Percentiles rank a stretch among this genome's conserved stretches.
Conservation (phyloP, 30 jellyfish, hydroid and myxozoan genomes). For the Clytia hemisphaerica region DNA sequence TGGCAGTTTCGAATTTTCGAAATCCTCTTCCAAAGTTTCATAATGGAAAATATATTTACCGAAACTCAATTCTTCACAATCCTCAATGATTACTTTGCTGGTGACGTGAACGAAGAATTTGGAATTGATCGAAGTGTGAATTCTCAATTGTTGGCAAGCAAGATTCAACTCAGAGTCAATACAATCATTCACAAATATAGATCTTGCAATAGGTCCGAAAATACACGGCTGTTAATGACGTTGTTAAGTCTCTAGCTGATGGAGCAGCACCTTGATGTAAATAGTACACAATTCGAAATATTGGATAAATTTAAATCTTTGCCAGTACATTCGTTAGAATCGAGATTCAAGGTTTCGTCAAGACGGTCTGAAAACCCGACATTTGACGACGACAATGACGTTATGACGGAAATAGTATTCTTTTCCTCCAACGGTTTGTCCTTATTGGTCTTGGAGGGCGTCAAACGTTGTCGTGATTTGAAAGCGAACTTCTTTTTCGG, state of each 20-base stretch:
- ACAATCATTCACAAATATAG: constrained; percentile 63
- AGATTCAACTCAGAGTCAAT: constrained; percentile 44
- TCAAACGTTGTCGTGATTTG: constrained; percentile 48
- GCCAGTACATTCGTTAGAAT: constrained; percentile 35
- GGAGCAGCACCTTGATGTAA: constrained; percentile 63
- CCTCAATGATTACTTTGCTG: constrained; percentile 89
- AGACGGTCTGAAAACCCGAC: constrained; percentile 45
- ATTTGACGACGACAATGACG: neutral
- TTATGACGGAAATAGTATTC: neutral
- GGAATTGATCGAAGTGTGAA: constrained; percentile 60
- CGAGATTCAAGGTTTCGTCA: constrained; percentile 21
- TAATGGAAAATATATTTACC: constrained; percentile 56
- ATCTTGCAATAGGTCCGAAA: constrained; percentile 77
- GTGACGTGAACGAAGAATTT: constrained; percentile 64
- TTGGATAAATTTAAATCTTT: constrained; percentile 55
- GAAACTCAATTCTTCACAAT: constrained; percentile 71
- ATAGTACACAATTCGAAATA: constrained; percentile 52
- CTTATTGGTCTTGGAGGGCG: too few species aligned
- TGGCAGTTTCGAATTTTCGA: constrained; percentile 43
- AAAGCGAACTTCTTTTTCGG: constrained; percentile 88
- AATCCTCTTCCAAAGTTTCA: constrained; percentile 31
- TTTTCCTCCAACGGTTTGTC: too few species aligned
- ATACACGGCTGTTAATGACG: too few species aligned
- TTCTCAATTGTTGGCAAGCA: constrained; percentile 86
- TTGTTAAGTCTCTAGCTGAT: constrained; percentile 60